These are phyloP conservation scores for Scaptodrosophila latifasciaeformis DNA, from an alignment of 2,888 invertebrate genomes.

Conservation along the genomic window DNA sequence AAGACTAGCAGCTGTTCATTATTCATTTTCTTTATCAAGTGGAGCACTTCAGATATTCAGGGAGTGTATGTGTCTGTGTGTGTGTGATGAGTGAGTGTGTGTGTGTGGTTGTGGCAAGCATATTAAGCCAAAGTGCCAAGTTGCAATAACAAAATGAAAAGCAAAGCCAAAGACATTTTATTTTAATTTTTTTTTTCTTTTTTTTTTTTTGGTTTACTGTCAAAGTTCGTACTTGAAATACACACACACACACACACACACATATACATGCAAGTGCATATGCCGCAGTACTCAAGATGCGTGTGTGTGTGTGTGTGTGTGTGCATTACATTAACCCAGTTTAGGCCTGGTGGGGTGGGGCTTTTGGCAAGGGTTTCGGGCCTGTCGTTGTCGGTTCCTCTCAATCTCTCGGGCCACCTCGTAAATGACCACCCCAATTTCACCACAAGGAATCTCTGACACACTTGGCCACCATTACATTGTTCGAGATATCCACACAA, in stretches of 20 bases:
- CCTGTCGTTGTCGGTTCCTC: too few relatives aligned
- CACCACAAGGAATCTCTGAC: too few relatives aligned
- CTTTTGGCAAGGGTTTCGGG: not conserved
- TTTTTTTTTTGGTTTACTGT: slow-evolving; percentile 36
- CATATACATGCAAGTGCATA: not conserved
- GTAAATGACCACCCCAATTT: too few relatives aligned
- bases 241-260: slow-evolving; percentile 12
- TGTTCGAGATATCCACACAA: too few relatives aligned
- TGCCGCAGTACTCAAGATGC: not conserved
- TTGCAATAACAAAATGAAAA: slow-evolving; percentile 8
- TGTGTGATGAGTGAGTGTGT: slow-evolving; percentile 31
- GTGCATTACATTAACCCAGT: slow-evolving; percentile 64
- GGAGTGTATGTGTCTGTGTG: too few relatives aligned
- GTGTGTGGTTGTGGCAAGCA: slow-evolving; percentile 2
- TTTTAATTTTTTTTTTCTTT: too few relatives aligned
- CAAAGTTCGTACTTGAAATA: slow-evolving; percentile 66
- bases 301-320: slow-evolving; percentile 6
- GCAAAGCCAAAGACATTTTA: slow-evolving; percentile 25
- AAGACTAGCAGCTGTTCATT: too few relatives aligned
- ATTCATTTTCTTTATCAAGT: too few relatives aligned
- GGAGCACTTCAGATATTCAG: too few relatives aligned
- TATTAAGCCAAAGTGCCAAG: slow-evolving; percentile 1
- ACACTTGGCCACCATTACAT: not conserved
- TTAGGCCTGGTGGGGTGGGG: slow-evolving; percentile 36
- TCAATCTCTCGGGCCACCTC: not conserved